phyloP scores from a whole-genome alignment of 2,113 vertebrate species.

The Columba livia region DNA sequence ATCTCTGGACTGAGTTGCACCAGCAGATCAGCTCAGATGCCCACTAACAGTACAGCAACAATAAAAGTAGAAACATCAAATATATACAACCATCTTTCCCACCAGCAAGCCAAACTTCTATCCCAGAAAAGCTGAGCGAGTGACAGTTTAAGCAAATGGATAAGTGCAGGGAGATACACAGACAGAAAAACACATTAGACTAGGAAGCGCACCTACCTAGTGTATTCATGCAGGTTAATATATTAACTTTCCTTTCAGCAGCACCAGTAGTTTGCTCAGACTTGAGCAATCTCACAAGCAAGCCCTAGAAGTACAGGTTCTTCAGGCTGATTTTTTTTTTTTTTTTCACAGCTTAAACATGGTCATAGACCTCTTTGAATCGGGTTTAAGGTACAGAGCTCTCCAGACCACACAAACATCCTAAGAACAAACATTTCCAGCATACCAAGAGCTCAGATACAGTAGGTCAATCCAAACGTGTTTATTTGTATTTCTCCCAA shows the following conservation, averaged over 20 bases:
- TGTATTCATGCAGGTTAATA: neutral
- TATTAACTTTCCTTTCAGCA: neutral
- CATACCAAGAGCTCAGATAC: constrained; percentile 54
- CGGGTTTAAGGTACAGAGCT: neutral
- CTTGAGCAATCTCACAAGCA: neutral
- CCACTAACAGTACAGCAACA: neutral
- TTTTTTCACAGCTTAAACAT: neutral
- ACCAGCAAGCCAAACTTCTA: neutral
- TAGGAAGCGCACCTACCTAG: neutral
- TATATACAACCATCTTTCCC: neutral
- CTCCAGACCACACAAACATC: constrained; percentile 50
- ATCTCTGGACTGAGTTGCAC: neutral
- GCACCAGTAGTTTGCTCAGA: neutral
- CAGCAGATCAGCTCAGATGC: neutral
- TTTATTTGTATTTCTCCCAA: constrained; percentile 43
- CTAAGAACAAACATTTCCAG: constrained; percentile 58
- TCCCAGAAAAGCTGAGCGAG: neutral
- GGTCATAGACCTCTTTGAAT: neutral
- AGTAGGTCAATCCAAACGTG: constrained; percentile 8
- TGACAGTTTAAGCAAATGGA: neutral
- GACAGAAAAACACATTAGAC: neutral
- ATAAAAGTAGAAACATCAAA: neutral
- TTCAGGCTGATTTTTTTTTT: neutral
- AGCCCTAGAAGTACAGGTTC: neutral
- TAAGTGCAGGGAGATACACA: neutral